A percentile compares a stretch with the other conserved stretches of the same genome.
Conservation (phyloP, 2,888 invertebrate genomes). For the Steinernema scapterisci region DNA sequence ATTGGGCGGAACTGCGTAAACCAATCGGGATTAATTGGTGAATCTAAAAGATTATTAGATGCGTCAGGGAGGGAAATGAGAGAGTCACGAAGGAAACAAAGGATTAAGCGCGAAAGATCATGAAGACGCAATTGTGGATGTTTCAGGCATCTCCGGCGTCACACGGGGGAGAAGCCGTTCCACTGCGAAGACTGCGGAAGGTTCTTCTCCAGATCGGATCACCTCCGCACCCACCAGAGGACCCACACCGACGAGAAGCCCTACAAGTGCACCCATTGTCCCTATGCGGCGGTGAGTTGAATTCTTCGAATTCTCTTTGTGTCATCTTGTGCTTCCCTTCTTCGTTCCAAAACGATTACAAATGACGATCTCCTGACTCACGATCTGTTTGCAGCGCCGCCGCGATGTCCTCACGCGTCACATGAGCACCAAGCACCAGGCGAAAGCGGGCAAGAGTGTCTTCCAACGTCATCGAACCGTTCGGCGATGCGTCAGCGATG, state of each 20-base stretch:
- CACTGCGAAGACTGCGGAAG: slow-evolving; percentile 61
- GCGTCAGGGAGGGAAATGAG: too few species aligned
- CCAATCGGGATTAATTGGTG: too few species aligned
- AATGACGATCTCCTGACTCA: not conserved
- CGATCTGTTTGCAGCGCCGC: slow-evolving; percentile 54
- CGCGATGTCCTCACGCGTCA: slow-evolving; percentile 64
- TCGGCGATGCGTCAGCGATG: slow-evolving; percentile 25
- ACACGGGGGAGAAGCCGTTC: slow-evolving; percentile 66
- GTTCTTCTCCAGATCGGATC: slow-evolving; percentile 62
- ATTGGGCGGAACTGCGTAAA: too few species aligned
- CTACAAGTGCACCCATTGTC: slow-evolving; percentile 58
- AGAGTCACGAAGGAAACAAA: too few species aligned
- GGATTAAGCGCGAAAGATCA: too few species aligned
- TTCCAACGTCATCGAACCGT: slow-evolving; percentile 27
- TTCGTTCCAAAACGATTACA: not conserved
- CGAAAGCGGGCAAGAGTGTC: slow-evolving; percentile 44
- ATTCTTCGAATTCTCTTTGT: not conserved
- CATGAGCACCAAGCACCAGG: slow-evolving; percentile 63
- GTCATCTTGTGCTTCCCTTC: not conserved
- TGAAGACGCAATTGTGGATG: too few species aligned
- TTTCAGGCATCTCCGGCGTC: slow-evolving; percentile 60
- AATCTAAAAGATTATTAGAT: too few species aligned
- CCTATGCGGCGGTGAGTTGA: slow-evolving; percentile 61
- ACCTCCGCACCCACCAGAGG: slow-evolving; percentile 48
- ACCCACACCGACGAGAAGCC: slow-evolving; percentile 67